Base-by-base conservation (phyloP, 1,140 invertebrate species). In the Orchesella cincta region DNA sequence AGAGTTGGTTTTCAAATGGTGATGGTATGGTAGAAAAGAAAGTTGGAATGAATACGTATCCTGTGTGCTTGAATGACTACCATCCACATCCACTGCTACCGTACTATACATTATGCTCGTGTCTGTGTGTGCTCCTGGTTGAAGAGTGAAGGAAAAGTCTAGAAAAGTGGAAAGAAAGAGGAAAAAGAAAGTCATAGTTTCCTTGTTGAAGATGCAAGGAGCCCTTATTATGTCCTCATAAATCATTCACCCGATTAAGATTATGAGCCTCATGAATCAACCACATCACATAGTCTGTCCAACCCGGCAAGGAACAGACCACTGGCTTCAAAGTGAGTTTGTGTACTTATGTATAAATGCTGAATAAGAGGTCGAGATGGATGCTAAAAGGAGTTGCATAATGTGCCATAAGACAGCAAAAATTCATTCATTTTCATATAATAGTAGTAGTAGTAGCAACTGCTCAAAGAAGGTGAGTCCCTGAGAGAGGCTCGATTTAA, bases 251-350 rank as follows among this genome's bases (percentile, higher is more conserved):
- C 70, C 71, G 76, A 77, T 77, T 77, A 73, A 35, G 70, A 73
- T 77, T 77, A 77, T 77, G 76, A 77, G 76, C 70, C 26, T 77
- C 76, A 77, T 77, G 71, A 77, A 77, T 77, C 76, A 77, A 20
- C 29, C 34, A 72, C 36, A 76, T 34, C 46, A 64, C 74, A 23
- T 39, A 75, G 23, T 36, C 39, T 52, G 23, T 31, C 26, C 54
- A 34, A 14, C 16, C 23, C 52, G 39, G 39, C 39, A 46, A 46
- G 39, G 5, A 46, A 18, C 39, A 46, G 39, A 46, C 39, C 39
- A 46, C 39, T 46, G 18, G 39, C 39, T 46, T 46, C 39, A 46
- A 46, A 46, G 18, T 5, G 18, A 46, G 39, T 46, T 46, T 46
- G 18, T 46, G 39, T 5, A 8, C 5, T 46, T 46, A 46, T 46